Base-by-base conservation (phyloP, 2,113 vertebrate genomes). In the Ptilorrhoa leucosticta region DNA sequence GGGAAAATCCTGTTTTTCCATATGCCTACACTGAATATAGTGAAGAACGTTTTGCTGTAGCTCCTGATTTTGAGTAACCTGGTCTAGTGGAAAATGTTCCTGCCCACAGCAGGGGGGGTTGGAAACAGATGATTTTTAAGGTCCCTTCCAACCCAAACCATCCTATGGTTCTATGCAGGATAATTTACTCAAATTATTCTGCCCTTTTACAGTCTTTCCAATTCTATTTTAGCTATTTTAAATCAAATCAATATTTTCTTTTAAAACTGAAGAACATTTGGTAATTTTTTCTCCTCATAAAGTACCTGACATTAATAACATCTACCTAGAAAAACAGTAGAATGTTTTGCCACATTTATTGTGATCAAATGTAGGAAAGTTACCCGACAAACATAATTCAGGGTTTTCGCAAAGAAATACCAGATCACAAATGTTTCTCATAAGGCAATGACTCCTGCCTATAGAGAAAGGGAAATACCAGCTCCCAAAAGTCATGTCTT, bases 391-490 rank as follows among this genome's bases (percentile, higher is more conserved):
- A 56, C 79, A 61, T 3, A 45, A 50, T 11, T 51, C 40, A 61
- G 6, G 5, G 0, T 72, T 85, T 83, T 83, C 76, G 56, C 22
- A 77, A 48, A 84, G 27, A 91, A 96, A 93, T 65, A 56, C 18
- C 58, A 54, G 37, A 65, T 69, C 73, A 76, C 11, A 35, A 69
- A 33, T 13, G 6, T n/a, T 83, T 70, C 63, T 96, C 47, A 66
- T 65, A 58, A 54, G 44, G 6, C n/a, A 88, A 63, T 47, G 28
- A 17, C 89, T 94, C 60, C 47, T 93, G 75, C 68, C 56, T 63
- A 33, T 9, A 63, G 44, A 73, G 84, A 87, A 88, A 63, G 58
- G 20, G 76, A 97, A 96, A 90, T 95, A 95, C 2, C 88, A 96
- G 82, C 68, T 94, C 95, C 88, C 95, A 31, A 56, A 95, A 93